Evolutionary conservation across 2,888 invertebrate species (phyloP).

Genomic region (Clanis bilineata): DNA sequence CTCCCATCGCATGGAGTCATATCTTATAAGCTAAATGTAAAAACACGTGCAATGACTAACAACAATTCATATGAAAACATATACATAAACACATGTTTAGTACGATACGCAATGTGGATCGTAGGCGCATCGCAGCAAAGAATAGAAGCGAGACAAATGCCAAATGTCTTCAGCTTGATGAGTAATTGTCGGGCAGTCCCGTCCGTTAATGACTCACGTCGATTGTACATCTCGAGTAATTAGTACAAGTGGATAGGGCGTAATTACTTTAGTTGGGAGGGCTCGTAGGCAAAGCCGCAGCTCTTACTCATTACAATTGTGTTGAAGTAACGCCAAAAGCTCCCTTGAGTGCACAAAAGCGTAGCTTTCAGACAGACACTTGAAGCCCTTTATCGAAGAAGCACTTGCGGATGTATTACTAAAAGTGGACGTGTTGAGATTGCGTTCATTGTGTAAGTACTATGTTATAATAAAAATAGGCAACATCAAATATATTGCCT

Average conservation of each 20-base stretch:
- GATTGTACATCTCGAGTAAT: slow-evolving; percentile 20
- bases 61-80: slow-evolving; percentile 33
- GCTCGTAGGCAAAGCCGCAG: background rate
- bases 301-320: background rate
- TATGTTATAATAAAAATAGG: no score
- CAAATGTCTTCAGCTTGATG: slow-evolving; percentile 46
- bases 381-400: slow-evolving; percentile 5
- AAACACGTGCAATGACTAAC: slow-evolving; percentile 46
- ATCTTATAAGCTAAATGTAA: slow-evolving; percentile 48
- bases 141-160: slow-evolving; percentile 58
- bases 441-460: no score
- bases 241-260: slow-evolving; percentile 16
- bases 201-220: slow-evolving; percentile 18
- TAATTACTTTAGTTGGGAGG: background rate
- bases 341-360: background rate
- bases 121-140: slow-evolving; percentile 49
- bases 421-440: background rate
- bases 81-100: slow-evolving; percentile 23
- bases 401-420: background rate
- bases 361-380: background rate
- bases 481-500: no score
- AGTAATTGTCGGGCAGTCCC: slow-evolving; percentile 43
- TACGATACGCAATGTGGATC: slow-evolving; percentile 14
- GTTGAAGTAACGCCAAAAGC: background rate
- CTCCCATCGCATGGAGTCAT: slow-evolving; percentile 29